Evolutionary conservation across 2,113 vertebrate genomes (phyloP).

Genomic region (Mungos mungo): DNA sequence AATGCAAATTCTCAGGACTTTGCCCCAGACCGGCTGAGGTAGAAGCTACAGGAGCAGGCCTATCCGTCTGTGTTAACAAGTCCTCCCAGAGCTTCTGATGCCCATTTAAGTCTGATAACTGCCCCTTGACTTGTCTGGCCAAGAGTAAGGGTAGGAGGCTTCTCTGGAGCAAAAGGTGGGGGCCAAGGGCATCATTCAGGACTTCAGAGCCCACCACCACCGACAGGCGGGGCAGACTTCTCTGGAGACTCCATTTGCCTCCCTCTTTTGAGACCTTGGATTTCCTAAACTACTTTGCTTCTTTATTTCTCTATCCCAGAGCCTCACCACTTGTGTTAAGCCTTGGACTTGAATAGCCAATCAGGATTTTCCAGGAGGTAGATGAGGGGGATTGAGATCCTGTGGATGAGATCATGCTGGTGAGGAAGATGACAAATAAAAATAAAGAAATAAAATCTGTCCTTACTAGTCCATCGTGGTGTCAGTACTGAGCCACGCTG

Average conservation of each 20-base stretch:
- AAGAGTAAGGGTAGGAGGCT: not conserved
- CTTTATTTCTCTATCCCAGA: not conserved
- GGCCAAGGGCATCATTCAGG: fast-evolving
- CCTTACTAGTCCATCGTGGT: not conserved
- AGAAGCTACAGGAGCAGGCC: not conserved
- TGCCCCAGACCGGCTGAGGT: not conserved
- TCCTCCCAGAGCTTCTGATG: not conserved
- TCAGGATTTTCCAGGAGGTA: not conserved
- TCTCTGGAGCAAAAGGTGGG: not conserved
- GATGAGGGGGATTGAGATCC: not conserved
- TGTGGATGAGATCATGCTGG: not conserved
- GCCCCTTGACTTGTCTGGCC: not conserved
- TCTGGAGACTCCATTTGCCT: not conserved
- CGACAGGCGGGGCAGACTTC: not conserved
- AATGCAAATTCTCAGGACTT: not conserved
- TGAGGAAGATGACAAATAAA: not conserved
- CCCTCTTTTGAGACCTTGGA: not conserved
- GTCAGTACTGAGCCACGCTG: not conserved
- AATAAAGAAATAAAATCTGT: not conserved
- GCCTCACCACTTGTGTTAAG: not conserved
- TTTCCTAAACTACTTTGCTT: not conserved
- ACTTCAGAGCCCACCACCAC: not conserved
- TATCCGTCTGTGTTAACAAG: not conserved
- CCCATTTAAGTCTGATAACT: not conserved
- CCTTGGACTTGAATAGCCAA: not conserved